Conservation (phyloP, 1,140 invertebrate genomes). For the Pentalonia nigronervosa region DNA sequence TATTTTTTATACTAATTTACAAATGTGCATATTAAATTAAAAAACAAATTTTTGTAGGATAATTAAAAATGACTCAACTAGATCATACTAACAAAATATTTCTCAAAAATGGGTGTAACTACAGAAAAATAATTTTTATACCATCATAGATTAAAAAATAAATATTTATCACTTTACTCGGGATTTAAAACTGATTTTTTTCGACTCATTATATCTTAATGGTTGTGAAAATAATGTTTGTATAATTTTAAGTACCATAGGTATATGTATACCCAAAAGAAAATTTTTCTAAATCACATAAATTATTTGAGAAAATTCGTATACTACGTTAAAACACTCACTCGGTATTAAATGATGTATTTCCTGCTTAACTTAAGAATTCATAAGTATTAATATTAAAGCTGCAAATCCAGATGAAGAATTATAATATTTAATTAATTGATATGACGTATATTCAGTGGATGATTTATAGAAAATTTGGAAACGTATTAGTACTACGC, state of each 20-base stretch:
- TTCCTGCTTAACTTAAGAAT: not conserved
- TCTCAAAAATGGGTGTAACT: not conserved
- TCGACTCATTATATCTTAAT: not conserved
- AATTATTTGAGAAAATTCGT: not conserved
- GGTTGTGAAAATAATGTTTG: too few relatives aligned
- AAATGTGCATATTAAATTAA: not conserved
- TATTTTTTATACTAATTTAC: not conserved
- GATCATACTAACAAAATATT: not conserved
- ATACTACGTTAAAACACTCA: not conserved
- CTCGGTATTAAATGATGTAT: not conserved
- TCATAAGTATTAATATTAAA: not conserved
- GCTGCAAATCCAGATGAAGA: not conserved
- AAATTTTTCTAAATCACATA: not conserved
- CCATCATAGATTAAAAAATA: too few relatives aligned
- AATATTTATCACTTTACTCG: too few relatives aligned
- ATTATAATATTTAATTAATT: not conserved
- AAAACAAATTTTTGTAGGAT: not conserved
- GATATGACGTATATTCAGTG: not conserved
- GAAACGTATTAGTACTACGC: not conserved
- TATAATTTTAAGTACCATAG: not conserved
- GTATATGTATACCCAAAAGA: not conserved
- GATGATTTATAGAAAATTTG: too few relatives aligned
- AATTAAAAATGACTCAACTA: not conserved
- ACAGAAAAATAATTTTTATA: not conserved
- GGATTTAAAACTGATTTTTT: not conserved